phyloP scores from a whole-genome alignment of 2,888 invertebrate species.

The Eristalis tenax region DNA sequence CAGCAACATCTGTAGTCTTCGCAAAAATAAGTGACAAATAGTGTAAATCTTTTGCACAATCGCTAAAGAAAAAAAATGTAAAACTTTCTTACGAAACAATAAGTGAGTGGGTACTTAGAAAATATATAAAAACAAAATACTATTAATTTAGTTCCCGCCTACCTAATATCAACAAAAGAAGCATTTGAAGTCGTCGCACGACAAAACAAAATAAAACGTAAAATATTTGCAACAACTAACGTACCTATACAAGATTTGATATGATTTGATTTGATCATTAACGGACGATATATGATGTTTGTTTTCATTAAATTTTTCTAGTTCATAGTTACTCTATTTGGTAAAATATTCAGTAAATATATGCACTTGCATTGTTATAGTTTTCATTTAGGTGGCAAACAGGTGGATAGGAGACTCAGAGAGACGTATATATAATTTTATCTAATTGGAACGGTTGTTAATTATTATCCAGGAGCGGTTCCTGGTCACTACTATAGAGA shows the following conservation, averaged over 20 bases:
- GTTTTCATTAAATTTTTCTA: neutral
- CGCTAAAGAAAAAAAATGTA: conserved; percentile 2
- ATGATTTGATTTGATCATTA: conserved; percentile 55
- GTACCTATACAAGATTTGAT: conserved; percentile 48
- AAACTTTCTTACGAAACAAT: conserved; percentile 18
- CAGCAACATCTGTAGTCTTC: neutral
- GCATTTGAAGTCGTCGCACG: conserved; percentile 16
- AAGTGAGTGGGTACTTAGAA: neutral
- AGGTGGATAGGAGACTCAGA: conserved; percentile 19
- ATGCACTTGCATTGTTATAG: neutral
- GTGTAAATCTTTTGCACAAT: neutral
- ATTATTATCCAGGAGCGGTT: conserved; percentile 75
- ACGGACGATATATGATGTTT: conserved; percentile 46
- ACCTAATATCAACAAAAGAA: conserved; percentile 31
- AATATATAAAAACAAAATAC: conserved; percentile 20
- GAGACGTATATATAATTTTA: conserved; percentile 22
- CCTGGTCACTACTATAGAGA: conserved; percentile 75
- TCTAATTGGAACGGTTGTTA: conserved; percentile 39
- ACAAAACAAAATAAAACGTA: conserved; percentile 31
- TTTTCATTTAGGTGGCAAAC: conserved; percentile 35
- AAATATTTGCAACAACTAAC: conserved; percentile 25
- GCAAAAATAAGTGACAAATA: neutral
- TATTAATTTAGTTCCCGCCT: conserved; percentile 38
- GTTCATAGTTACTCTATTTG: conserved; percentile 5
- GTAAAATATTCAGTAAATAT: conserved; percentile 45